These are phyloP conservation scores for Psammodynastes pulverulentus DNA, from an alignment of 2,113 vertebrate genomes.

Conservation along the genomic window DNA sequence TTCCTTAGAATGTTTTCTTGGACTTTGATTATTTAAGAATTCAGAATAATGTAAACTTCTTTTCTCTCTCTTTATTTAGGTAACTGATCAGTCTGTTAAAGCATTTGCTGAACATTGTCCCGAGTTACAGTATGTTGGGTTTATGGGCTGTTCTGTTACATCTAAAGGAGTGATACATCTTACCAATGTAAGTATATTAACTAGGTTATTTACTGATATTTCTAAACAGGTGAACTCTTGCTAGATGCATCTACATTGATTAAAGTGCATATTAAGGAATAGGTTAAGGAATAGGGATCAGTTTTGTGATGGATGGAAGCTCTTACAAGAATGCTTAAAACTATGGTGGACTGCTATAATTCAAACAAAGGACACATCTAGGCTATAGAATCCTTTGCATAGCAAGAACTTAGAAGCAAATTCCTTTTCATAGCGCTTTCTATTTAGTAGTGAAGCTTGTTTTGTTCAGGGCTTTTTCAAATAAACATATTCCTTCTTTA, in stretches of 20 bases:
- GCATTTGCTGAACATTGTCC: conserved; percentile 95
- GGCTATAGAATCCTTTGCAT: background rate
- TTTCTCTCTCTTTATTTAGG: conserved; percentile 68
- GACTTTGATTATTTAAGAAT: background rate
- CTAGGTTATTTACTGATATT: background rate
- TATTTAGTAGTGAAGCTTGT: background rate
- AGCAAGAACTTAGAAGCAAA: background rate
- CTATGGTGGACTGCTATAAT: background rate
- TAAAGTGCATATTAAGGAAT: background rate
- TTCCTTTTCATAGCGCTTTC: background rate
- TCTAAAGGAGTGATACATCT: conserved; percentile 96
- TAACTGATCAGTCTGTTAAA: conserved; percentile 90
- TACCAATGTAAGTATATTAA: conserved; percentile 81
- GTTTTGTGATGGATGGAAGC: background rate
- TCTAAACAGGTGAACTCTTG: background rate
- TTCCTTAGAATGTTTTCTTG: background rate
- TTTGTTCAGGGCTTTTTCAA: background rate
- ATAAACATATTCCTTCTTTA: background rate
- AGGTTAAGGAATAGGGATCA: background rate
- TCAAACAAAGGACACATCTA: background rate
- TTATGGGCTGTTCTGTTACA: conserved; percentile 98
- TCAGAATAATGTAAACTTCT: background rate
- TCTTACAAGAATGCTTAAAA: background rate
- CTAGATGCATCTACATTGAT: background rate
- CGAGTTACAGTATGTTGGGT: conserved; percentile 93